Percentiles rank a stretch among this genome's conserved stretches.
Conservation (phyloP, 2,888 invertebrate species). For the Callyntrura sp. region DNA sequence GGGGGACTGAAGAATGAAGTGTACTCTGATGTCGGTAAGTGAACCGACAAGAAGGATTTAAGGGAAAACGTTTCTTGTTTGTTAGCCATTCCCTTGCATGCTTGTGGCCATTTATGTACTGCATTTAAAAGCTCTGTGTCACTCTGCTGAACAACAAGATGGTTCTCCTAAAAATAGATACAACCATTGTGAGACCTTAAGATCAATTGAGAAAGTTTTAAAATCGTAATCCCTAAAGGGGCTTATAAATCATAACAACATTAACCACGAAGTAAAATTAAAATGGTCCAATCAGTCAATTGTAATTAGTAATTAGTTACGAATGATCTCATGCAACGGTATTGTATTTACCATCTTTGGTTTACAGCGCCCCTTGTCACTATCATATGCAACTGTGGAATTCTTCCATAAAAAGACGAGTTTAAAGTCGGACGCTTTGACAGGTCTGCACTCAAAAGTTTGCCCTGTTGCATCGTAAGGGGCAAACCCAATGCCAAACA, state of each 20-base stretch:
- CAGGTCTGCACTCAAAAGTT: slow-evolving; percentile 27
- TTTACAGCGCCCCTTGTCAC: not conserved
- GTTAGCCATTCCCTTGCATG: slow-evolving; percentile 39
- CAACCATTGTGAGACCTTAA: too few species aligned
- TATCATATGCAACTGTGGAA: slow-evolving; percentile 10
- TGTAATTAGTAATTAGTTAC: not conserved
- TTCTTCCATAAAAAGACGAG: slow-evolving; percentile 67
- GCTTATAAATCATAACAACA: too few species aligned
- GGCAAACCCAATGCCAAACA: slow-evolving; percentile 62
- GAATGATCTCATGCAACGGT: too few species aligned
- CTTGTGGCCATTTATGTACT: not conserved
- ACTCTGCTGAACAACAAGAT: not conserved
- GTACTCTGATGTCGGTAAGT: slow-evolving; percentile 27
- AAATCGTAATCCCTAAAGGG: too few species aligned
- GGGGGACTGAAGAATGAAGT: slow-evolving; percentile 64
- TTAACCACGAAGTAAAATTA: too few species aligned
- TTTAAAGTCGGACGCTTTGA: slow-evolving; percentile 61
- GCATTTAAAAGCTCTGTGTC: too few species aligned
- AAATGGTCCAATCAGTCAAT: too few species aligned
- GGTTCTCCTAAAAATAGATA: not conserved
- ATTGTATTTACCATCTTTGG: slow-evolving; percentile 38
- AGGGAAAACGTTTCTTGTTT: slow-evolving; percentile 44
- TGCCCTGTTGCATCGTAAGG: slow-evolving; percentile 46
- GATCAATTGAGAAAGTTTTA: too few species aligned
- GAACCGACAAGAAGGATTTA: slow-evolving; percentile 48